These are phyloP conservation scores for Tinea pellionella DNA, from an alignment of 2,888 invertebrate genomes.

Conservation along the genomic window DNA sequence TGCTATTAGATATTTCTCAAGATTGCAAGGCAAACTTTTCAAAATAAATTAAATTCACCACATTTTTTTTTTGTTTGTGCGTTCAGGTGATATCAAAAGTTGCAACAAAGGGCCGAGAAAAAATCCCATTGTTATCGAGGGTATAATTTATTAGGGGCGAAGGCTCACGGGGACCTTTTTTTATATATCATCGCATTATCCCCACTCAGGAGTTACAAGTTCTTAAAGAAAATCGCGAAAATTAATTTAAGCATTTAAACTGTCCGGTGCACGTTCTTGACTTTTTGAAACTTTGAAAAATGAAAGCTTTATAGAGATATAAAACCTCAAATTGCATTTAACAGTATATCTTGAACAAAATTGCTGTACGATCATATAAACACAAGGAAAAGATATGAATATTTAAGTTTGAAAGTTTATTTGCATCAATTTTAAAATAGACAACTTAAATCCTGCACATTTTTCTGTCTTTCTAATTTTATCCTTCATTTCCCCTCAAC, in stretches of 20 bases:
- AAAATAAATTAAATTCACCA: constrained; percentile 16
- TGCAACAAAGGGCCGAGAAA: constrained; percentile 63
- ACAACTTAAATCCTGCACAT: neutral
- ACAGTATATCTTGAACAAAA: too few relatives aligned
- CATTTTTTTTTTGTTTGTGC: constrained; percentile 25
- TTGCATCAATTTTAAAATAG: neutral
- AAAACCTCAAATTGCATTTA: too few relatives aligned
- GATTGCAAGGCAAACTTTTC: neutral
- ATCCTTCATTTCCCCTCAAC: neutral
- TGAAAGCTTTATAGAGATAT: neutral
- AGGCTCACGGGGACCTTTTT: constrained; percentile 64
- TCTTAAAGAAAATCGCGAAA: constrained; percentile 67
- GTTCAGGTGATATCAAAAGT: constrained; percentile 69
- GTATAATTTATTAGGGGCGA: constrained; percentile 68
- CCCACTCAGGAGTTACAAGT: constrained; percentile 67
- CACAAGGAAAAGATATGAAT: too few relatives aligned
- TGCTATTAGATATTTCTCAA: too few relatives aligned
- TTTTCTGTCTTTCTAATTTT: neutral
- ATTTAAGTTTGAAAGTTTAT: too few relatives aligned
- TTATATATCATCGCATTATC: constrained; percentile 71
- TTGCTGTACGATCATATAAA: too few relatives aligned
- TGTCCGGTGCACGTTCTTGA: constrained; percentile 54
- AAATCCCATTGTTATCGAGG: constrained; percentile 71
- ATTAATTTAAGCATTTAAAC: constrained; percentile 66
- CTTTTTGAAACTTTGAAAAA: constrained; percentile 31